Conservation (phyloP, 2,797 vertebrate species). For the Telmatherina bonti region DNA sequence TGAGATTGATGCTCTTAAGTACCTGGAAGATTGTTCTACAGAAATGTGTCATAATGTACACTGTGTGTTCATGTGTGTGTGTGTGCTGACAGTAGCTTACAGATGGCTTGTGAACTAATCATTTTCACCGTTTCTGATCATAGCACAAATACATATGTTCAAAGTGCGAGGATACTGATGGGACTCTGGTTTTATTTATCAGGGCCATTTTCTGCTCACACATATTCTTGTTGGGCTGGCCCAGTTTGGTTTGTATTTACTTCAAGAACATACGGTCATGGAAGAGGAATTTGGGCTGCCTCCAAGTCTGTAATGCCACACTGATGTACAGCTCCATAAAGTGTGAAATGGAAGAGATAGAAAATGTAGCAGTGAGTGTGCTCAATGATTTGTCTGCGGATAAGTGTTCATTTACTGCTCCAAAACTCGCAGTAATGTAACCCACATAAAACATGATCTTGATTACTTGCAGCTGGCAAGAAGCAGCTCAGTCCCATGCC, state of each 20-base stretch:
- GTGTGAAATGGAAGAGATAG: slow-evolving; percentile 69
- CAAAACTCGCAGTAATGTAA: slow-evolving; percentile 35
- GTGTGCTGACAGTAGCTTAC: slow-evolving; percentile 1
- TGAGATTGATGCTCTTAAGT: slow-evolving; percentile 53
- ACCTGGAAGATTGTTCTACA: slow-evolving; percentile 33
- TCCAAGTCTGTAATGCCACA: slow-evolving; percentile 42
- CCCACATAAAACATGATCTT: slow-evolving; percentile 36
- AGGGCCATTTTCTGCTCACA: slow-evolving; percentile 3
- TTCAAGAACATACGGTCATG: slow-evolving; percentile 23
- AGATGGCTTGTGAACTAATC: slow-evolving; percentile 7
- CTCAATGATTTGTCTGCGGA: slow-evolving; percentile 54
- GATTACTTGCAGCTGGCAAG: slow-evolving; percentile 27
- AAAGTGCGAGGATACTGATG: background rate
- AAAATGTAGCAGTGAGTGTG: slow-evolving; percentile 41
- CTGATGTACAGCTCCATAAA: slow-evolving; percentile 61
- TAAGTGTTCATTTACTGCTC: slow-evolving; percentile 53
- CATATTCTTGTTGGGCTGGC: slow-evolving; percentile 9
- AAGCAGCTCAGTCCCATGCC: slow-evolving; percentile 6
- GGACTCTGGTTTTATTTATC: slow-evolving; percentile 14
- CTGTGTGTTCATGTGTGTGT: background rate
- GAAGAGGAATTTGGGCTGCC: slow-evolving; percentile 32
- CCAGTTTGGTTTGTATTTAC: slow-evolving; percentile 38
- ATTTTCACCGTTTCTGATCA: background rate
- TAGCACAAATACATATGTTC: slow-evolving; percentile 13
- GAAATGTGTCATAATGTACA: slow-evolving; percentile 21